Evolutionary conservation across 2,797 vertebrate genomes (phyloP).

Genomic region (Neopelma chrysocephalum): DNA sequence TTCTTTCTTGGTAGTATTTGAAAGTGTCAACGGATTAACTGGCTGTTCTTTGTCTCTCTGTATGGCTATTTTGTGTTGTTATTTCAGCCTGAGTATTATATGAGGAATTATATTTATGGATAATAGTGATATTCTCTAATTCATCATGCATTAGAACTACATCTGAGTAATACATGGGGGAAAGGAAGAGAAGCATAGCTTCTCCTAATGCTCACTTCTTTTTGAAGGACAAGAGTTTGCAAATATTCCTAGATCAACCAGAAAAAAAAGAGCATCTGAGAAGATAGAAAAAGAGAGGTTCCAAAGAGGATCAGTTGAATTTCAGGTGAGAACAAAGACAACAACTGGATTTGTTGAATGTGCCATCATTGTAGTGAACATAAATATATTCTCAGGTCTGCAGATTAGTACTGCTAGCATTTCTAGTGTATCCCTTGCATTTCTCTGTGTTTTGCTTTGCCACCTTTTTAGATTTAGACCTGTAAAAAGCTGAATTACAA

Average conservation of each 20-base stretch:
- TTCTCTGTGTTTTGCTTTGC: background rate
- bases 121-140: background rate
- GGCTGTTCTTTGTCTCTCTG: background rate
- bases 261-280: slow-evolving; percentile 76
- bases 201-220: slow-evolving; percentile 32
- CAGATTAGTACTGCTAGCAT: background rate
- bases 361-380: background rate
- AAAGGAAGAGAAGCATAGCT: slow-evolving; percentile 70
- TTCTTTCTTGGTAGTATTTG: background rate
- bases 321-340: slow-evolving; percentile 65
- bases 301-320: slow-evolving; percentile 44
- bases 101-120: background rate
- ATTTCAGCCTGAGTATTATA: background rate
- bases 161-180: slow-evolving; percentile 57
- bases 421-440: background rate
- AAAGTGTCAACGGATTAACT: background rate
- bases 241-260: slow-evolving; percentile 67
- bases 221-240: slow-evolving; percentile 72
- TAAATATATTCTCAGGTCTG: background rate
- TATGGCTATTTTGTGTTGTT: background rate
- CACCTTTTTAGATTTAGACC: background rate
- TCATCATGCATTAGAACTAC: background rate
- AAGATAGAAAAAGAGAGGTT: slow-evolving; percentile 74
- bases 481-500: background rate
- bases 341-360: background rate